Conservation (phyloP, 2,888 invertebrate genomes). For the Chrysopilus asiliformis region DNA sequence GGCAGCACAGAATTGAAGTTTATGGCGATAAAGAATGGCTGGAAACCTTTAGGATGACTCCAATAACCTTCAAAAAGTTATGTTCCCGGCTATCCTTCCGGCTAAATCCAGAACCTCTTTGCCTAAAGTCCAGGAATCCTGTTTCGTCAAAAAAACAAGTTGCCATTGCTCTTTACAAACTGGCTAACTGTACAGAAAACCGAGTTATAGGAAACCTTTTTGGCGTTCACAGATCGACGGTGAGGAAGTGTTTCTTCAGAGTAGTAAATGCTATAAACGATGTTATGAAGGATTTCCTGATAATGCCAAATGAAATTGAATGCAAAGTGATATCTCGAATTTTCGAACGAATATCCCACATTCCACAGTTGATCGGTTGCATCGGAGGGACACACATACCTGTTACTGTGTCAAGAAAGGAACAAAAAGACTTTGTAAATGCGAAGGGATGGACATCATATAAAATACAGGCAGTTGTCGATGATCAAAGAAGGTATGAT, state of each 20-base stretch:
- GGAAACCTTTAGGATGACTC: too few relatives aligned
- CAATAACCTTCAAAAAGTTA: too few relatives aligned
- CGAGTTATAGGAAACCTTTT: conserved; percentile 25
- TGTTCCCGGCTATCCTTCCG: too few relatives aligned
- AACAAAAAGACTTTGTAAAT: too few relatives aligned
- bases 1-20: too few relatives aligned
- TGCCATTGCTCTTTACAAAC: conserved; percentile 25
- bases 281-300: too few relatives aligned
- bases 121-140: too few relatives aligned
- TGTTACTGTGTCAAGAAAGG: conserved; percentile 18
- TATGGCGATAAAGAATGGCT: too few relatives aligned
- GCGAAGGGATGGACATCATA: too few relatives aligned
- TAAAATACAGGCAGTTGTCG: conserved; percentile 27
- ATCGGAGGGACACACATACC: conserved; percentile 24
- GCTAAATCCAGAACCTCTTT: too few relatives aligned
- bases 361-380: conserved; percentile 28
- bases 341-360: conserved; percentile 25
- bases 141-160: conserved; percentile 26
- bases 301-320: conserved; percentile 22
- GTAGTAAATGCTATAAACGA: too few relatives aligned
- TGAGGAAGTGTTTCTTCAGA: conserved; percentile 27
- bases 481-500: too few relatives aligned
- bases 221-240: conserved; percentile 22
- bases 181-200: conserved; percentile 27
- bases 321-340: conserved; percentile 24